Percentiles rank a stretch among this genome's conserved stretches.
Evolutionary conservation across 2,113 vertebrate species (phyloP).

Genomic region (Rhynchomys soricoides): DNA sequence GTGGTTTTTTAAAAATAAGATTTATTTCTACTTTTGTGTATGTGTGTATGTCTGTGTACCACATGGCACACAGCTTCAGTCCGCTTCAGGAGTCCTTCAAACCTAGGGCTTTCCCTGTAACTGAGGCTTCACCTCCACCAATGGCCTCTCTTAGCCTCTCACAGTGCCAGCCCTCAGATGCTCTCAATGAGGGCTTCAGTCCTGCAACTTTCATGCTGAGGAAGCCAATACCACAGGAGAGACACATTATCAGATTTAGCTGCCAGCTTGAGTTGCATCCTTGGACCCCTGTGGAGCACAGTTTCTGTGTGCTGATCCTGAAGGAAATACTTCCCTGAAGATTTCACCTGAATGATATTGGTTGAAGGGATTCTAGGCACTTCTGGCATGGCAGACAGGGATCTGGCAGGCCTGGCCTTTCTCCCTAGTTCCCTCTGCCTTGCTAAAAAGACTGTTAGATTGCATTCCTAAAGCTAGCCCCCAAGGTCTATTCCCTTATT

Average conservation of each 20-base stretch:
- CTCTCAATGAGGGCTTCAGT: neutral
- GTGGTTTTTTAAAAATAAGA: neutral
- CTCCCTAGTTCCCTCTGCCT: neutral
- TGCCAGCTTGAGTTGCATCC: neutral
- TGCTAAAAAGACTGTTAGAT: neutral
- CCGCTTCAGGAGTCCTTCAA: neutral
- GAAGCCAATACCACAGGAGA: neutral
- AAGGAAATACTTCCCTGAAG: neutral
- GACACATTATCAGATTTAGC: neutral
- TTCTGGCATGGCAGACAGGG: neutral
- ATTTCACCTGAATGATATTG: neutral
- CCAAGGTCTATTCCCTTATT: neutral
- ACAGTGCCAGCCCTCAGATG: neutral
- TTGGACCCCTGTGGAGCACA: neutral
- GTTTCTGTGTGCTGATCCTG: neutral
- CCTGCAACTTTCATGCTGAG: neutral
- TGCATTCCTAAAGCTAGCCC: neutral
- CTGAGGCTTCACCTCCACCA: neutral
- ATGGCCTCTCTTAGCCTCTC: neutral
- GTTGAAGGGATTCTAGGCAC: neutral
- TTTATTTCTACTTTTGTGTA: neutral
- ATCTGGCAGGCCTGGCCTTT: neutral
- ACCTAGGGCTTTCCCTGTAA: neutral
- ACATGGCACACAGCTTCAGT: neutral
- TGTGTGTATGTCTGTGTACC: neutral